Conservation (phyloP, 2,113 vertebrate genomes). For the Hemicordylus capensis region DNA sequence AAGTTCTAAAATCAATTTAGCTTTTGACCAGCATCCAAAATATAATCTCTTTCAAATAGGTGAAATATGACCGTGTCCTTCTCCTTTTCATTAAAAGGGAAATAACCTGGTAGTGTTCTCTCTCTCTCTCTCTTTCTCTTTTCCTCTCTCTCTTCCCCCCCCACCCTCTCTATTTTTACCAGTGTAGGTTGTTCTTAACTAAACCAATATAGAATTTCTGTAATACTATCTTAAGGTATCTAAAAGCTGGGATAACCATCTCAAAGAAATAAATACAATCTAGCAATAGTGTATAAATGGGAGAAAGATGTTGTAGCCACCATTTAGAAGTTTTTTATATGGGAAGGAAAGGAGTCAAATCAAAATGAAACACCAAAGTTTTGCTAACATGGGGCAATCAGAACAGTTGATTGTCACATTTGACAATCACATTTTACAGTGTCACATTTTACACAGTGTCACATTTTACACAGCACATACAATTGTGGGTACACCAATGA, state of each 20-base stretch:
- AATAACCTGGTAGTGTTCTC: neutral
- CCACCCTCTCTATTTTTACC: conserved; percentile 24
- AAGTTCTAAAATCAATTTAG: conserved; percentile 15
- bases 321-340: neutral
- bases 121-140: too few species aligned
- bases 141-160: too few species aligned
- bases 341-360: neutral
- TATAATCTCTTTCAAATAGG: conserved; percentile 25
- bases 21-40: neutral
- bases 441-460: too few species aligned
- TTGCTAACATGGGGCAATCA: conserved; percentile 16
- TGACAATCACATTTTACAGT: too few species aligned
- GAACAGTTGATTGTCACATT: too few species aligned
- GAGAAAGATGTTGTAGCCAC: conserved; percentile 24
- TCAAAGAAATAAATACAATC: conserved; percentile 32
- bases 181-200: conserved; percentile 1
- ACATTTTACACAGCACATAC: neutral
- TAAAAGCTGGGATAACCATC: neutral
- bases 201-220: conserved; percentile 20
- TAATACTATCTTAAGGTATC: conserved; percentile 27
- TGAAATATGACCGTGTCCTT: conserved; percentile 10
- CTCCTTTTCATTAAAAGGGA: conserved; percentile 21
- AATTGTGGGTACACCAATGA: neutral
- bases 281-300: conserved; percentile 35
- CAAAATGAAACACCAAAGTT: conserved; percentile 15